phyloP scores from a whole-genome alignment of 2,888 invertebrate genomes.

The Pomacea canaliculata region DNA sequence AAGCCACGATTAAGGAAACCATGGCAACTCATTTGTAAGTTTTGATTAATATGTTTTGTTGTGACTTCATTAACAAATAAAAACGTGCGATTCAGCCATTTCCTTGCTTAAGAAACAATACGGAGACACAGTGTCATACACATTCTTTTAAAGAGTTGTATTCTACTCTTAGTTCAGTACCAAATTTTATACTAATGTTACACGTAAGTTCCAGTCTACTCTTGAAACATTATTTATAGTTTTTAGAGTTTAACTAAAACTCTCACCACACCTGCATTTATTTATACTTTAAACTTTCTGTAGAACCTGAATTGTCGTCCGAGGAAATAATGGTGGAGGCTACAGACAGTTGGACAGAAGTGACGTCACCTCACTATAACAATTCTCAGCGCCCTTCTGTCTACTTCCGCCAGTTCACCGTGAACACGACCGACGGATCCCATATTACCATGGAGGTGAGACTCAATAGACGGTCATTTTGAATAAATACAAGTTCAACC shows the following conservation, averaged over 20 bases:
- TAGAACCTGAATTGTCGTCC: slow-evolving; percentile 28
- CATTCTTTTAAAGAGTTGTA: no score
- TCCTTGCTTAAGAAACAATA: no score
- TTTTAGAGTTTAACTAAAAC: no score
- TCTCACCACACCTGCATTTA: no score
- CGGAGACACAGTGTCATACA: no score
- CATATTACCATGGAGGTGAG: slow-evolving; percentile 27
- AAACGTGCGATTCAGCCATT: no score
- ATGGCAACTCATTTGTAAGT: no score
- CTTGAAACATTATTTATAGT: background rate
- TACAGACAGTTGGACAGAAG: slow-evolving; percentile 8
- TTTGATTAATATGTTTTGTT: background rate
- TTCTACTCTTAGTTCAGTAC: no score
- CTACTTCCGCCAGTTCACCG: slow-evolving; percentile 6
- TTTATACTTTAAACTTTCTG: background rate
- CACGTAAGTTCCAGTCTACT: background rate
- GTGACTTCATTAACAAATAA: no score
- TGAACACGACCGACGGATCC: slow-evolving; percentile 6
- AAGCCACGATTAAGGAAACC: no score
- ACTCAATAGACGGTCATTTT: no score
- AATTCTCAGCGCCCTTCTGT: background rate
- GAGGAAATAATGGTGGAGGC: background rate
- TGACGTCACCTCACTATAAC: slow-evolving; percentile 16
- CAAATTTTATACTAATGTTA: background rate
- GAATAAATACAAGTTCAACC: no score